phyloP scores from a whole-genome alignment of 2,113 vertebrate genomes.

The Oreotrochilus melanogaster region DNA sequence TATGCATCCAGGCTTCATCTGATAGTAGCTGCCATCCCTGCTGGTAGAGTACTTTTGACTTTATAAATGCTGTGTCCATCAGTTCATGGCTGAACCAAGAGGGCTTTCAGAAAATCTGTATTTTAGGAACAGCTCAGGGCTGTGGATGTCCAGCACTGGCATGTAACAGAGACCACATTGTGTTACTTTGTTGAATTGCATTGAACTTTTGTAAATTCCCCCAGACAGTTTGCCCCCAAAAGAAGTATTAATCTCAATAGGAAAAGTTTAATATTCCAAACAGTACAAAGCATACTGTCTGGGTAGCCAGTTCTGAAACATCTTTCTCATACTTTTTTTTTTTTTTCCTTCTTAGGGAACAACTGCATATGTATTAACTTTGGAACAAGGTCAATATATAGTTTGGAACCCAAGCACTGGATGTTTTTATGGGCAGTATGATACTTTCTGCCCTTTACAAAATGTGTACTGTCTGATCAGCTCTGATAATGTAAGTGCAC shows the following conservation, averaged over 20 bases:
- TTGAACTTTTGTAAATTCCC: not conserved
- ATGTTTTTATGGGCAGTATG: conserved; percentile 90
- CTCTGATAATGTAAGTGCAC: conserved; percentile 89
- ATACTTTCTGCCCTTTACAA: conserved; percentile 95
- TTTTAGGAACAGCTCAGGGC: not conserved
- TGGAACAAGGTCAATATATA: conserved; percentile 87
- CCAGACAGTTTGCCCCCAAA: not conserved
- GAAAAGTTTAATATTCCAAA: not conserved
- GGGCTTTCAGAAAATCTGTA: not conserved
- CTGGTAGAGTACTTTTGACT: too few relatives aligned
- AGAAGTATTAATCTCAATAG: not conserved
- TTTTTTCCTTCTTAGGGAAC: conserved; percentile 80
- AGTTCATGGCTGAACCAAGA: not conserved
- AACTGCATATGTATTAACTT: conserved; percentile 92
- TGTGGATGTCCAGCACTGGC: not conserved
- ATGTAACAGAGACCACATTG: fast-evolving
- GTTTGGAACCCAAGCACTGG: conserved; percentile 96
- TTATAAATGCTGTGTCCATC: not conserved
- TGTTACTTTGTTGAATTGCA: not conserved
- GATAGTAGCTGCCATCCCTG: not conserved
- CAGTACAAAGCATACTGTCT: not conserved
- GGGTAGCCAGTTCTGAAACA: not conserved
- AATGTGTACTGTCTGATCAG: conserved; percentile 88
- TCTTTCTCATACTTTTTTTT: not conserved
- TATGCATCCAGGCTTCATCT: not conserved